Percentiles rank a stretch among this genome's conserved stretches.
Conservation (phyloP, 2,113 vertebrate genomes). For the Megaleporinus macrocephalus region DNA sequence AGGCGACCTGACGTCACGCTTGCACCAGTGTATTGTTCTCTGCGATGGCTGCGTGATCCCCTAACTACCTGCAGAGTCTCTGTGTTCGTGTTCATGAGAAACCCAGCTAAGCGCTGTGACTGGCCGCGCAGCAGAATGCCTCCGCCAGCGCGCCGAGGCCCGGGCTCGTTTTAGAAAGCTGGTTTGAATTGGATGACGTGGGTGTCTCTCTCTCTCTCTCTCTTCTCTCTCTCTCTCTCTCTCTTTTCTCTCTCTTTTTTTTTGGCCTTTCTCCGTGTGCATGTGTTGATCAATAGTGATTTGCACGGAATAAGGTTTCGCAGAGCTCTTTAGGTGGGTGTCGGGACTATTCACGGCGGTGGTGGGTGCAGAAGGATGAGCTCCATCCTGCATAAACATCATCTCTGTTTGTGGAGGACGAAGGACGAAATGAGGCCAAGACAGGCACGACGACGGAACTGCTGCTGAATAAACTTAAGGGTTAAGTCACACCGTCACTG, state of each 20-base stretch:
- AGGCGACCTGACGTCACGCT: slow-evolving; percentile 78
- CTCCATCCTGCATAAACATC: background rate
- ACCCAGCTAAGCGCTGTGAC: background rate
- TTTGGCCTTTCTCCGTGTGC: slow-evolving; percentile 11
- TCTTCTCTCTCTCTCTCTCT: too few relatives aligned
- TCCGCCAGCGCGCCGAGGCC: background rate
- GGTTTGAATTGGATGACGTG: slow-evolving; percentile 8
- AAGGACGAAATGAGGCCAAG: background rate
- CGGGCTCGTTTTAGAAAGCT: background rate
- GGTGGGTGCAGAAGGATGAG: slow-evolving; percentile 11
- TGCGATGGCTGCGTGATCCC: slow-evolving; percentile 34
- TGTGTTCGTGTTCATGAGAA: slow-evolving; percentile 6
- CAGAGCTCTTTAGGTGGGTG: slow-evolving; percentile 4
- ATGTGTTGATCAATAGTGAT: background rate
- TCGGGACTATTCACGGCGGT: background rate
- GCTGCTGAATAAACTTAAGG: background rate
- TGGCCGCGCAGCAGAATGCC: background rate
- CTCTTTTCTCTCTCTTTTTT: too few relatives aligned
- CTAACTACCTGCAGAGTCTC: slow-evolving; percentile 39
- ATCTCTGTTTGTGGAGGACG: background rate
- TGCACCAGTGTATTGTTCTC: slow-evolving; percentile 67
- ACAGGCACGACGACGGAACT: background rate
- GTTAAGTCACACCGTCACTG: background rate
- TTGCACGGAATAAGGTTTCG: background rate
- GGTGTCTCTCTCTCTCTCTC: too few relatives aligned